Base-by-base conservation (phyloP, 2,113 vertebrate species). In the Microtus montanus region DNA sequence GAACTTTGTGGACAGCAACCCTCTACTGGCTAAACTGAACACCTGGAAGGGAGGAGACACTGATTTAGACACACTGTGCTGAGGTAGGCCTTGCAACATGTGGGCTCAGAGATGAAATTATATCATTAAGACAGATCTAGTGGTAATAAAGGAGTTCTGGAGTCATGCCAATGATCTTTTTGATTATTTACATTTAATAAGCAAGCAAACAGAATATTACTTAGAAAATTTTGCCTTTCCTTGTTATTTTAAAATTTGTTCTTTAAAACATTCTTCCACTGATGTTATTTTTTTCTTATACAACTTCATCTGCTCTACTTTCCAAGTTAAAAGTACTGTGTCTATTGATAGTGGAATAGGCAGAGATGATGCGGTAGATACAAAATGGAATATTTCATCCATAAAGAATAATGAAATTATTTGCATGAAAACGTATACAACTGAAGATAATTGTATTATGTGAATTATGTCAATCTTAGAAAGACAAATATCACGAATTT, bases 161-260 rank as follows among this genome's bases (percentile, higher is more conserved):
- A 68, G 7, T 66, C 74, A 95, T 47, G 8, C 24, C 35, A 75
- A 68, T 14, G 78, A 86, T 0, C 3, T 24, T 90, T 15, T 74
- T 73, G 38, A 41, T 71, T 49, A 54, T 85, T 90, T 94, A 74
- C 1, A 73, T 78, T 70, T 85, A 30, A 52, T 75, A 86, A 13
- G 41, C 38, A 78, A 84, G 63, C 26, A 79, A 61, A 52, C n/a
- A 10, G 49, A 73, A 20, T 49, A 54, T 5, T 28, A 75, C 41
- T 78, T 90, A 30, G 49, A 73, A 85, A 93, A 92, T 20, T 64
- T 73, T 47, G 90, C 12, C 3, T 77, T 87, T 90, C 26, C 26
- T 83, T 85, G 20, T 58, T 87, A 68, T 19, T 88, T 93, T 85
- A 35, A 71, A 96, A 79, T 86, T 41, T 77, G 64, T 15, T 28